Base-by-base conservation (phyloP, 2,888 invertebrate genomes). In the Harpalus rubripes region DNA sequence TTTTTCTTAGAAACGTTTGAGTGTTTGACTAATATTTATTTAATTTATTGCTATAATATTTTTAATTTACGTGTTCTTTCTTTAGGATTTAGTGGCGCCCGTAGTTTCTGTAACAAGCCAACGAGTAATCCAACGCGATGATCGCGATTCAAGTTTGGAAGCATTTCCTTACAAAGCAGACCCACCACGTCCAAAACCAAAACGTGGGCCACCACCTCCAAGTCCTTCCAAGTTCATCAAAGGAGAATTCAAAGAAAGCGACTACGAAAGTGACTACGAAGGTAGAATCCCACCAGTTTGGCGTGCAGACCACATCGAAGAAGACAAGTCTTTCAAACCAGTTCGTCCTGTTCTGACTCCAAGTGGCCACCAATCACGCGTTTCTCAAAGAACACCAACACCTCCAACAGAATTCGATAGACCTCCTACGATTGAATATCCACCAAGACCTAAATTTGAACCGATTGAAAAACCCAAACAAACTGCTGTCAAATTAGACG, bases 251-350 rank as follows among this genome's bases (percentile, higher is more conserved):
- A 92, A 92, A 80, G 94, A 94, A 89, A 95, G 94, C 88, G 95
- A 95, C 89, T 95, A 95, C 88, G 95, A 95, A 90, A 95, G 95
- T 88, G 95, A 95, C 88, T 93, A 94, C 86, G 95, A 95, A 86
- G 93, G 93, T 84, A 92, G 93, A 87, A 94, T 94, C 88, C 93
- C 93, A 84, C 92, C 94, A 1, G 91, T 93, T 8, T 95, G 95
- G 93, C 92, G 93, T 59, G 41, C 72, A 18, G 15, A 74, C 72
- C 16, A 52, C 22, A 90, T 90, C 81, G 93, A 92, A 85, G 90
- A 91, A 1, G 94, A 93, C 79, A 92, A 92, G 65, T 90, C 91
- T 44, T 95, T 93, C 88, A 93, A 93, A 88, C 93, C 94, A 15
- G 94, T 94, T 3, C 92, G 92, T 87, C 93, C 94, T 10, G 89